Conservation (phyloP, 1,140 invertebrate species). For the Microplitis mediator region DNA sequence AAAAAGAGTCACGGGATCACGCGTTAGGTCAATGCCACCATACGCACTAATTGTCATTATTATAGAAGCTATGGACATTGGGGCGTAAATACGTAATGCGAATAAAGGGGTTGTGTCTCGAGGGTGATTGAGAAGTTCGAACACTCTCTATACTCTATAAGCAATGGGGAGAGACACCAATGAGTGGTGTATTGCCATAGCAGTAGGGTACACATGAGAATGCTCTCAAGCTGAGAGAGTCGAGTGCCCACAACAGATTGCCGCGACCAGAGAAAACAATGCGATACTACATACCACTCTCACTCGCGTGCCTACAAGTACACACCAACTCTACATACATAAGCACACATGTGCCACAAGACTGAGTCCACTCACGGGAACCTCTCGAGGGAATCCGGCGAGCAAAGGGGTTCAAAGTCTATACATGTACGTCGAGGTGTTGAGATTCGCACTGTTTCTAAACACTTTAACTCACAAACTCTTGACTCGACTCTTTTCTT, state of each 20-base stretch:
- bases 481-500: neutral
- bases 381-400: conserved; percentile 3
- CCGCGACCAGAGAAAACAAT: conserved; percentile 48
- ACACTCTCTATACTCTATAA: conserved; percentile 50
- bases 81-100: conserved; percentile 28
- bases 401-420: conserved; percentile 14
- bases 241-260: conserved; percentile 58
- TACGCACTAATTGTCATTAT: conserved; percentile 52
- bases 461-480: conserved; percentile 10
- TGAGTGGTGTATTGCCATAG: neutral
- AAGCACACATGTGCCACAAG: conserved; percentile 15
- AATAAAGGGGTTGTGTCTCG: conserved; percentile 31
- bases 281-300: neutral
- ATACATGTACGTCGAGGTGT: conserved; percentile 4
- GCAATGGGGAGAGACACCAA: conserved; percentile 23
- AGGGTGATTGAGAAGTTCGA: conserved; percentile 53
- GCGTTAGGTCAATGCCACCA: conserved; percentile 44
- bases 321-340: too few species aligned
- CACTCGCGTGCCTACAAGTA: neutral
- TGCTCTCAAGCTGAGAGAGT: conserved; percentile 45
- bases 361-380: conserved; percentile 9
- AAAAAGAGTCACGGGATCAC: conserved; percentile 15
- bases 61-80: conserved; percentile 35
- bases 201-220: conserved; percentile 30
- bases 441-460: conserved; percentile 13